Base-by-base conservation (phyloP, 2,797 vertebrate genomes). In the Tokudaia muenninki region DNA sequence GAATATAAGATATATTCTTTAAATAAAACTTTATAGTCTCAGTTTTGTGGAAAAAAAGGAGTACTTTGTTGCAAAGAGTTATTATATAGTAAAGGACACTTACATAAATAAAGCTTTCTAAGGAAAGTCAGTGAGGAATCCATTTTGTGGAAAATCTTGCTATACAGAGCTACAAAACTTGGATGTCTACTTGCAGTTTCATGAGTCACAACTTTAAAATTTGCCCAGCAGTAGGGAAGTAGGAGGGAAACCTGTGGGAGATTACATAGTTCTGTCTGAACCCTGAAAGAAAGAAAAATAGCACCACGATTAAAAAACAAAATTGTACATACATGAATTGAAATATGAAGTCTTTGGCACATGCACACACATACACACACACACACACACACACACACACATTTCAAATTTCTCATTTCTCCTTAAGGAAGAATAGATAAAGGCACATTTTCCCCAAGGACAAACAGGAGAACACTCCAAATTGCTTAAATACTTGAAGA, bases 121-220 rank as follows among this genome's bases (percentile, higher is more conserved):
- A 88, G 47, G 44, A 88, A 61, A 95, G 83, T n/a, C 31, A 94
- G 92, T 14, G 57, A 12, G 90, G 63, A 91, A 63, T 80, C 75
- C 86, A 47, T 88, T 97, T 97, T 96, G 92, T 80, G 93, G 95
- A 95, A 82, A 88, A 37, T 92, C 34, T 95, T 90, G 34, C 26
- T 96, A 83, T 92, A 41, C 37, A 52, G 80, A 94, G 57, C 97
- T 90, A 11, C 0, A 14, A 3, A 90, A 55, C 4, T 95, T 94
- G 79, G 50, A 55, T 59, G 59, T 88, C 59, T 96, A 87, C 52
- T 83, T 96, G 67, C 37, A 92, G 91, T 61, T 12, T 95, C 90
- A 24, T 94, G 75, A 83, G 31, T 94, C 95, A 96, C n/a, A 29
- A 26, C 72, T 96, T 95, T 77, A 87, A 47, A 90, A 95, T 94